Conservation (phyloP, 2,888 invertebrate genomes). For the Himalopsyche anomala region DNA sequence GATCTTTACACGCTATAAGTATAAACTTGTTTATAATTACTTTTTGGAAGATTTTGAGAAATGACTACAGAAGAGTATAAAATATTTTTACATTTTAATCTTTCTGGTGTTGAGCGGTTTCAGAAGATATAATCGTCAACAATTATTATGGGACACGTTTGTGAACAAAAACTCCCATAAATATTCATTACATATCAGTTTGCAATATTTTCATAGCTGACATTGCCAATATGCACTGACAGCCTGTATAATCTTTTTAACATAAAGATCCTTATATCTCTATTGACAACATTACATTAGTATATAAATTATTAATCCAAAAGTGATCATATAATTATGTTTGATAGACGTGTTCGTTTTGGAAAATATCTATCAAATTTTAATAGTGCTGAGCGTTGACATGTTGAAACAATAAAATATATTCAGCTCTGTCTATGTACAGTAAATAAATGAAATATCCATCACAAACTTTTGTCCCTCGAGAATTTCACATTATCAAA, state of each 20-base stretch:
- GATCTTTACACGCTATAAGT: conserved; percentile 49
- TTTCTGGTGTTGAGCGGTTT: conserved; percentile 7
- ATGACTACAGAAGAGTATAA: conserved; percentile 46
- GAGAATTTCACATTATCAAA: conserved; percentile 45
- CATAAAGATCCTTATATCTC: conserved; percentile 7
- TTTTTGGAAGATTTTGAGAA: conserved; percentile 55
- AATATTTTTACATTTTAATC: conserved; percentile 16
- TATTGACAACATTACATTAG: conserved; percentile 1
- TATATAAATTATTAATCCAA: conserved; percentile 25
- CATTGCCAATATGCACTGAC: neutral
- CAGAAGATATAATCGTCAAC: conserved; percentile 7
- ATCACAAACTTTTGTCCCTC: conserved; percentile 6
- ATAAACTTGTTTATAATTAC: conserved; percentile 45
- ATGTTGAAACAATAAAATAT: conserved; percentile 46
- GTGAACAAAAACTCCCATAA: neutral
- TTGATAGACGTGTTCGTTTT: neutral
- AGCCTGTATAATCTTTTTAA: neutral
- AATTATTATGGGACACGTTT: neutral
- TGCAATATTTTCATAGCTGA: neutral
- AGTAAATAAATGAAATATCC: conserved; percentile 37
- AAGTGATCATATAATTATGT: conserved; percentile 20
- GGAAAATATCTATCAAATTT: conserved; percentile 24
- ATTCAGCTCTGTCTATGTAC: conserved; percentile 49
- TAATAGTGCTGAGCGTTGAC: conserved; percentile 22
- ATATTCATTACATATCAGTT: neutral